Evolutionary conservation across 2,113 vertebrate genomes (phyloP), one percentile per base, ranked within the genome.

Genomic region (Oreocharis arfaki): DNA sequence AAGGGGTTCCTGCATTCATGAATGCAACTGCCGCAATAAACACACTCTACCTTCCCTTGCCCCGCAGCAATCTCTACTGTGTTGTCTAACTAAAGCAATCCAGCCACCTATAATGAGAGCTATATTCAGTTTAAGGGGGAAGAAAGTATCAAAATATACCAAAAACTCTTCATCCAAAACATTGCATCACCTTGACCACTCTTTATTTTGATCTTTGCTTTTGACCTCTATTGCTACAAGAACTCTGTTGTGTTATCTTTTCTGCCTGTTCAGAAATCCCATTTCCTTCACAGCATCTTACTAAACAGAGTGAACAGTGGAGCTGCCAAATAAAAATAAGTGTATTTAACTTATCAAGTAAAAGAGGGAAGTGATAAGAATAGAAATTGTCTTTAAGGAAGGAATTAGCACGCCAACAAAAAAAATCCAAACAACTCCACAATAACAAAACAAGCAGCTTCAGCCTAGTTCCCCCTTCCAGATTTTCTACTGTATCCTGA

Each of bases 1-100:
- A 10, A 47, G 12, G 28, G 19, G 11, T 7, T 49, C 46, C 41
- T 61, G 60, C 60, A 74, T 12, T 42, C 50, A 71, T 6, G 10
- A 53, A 44, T 11, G 60, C 42, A 41, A n/a, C 61, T 64, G 85
- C 52, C 60, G 41, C 10, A 64, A 27, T 5, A 24, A 60, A 56
- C 42, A 16, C 41, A 24, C 33, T 12, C 61, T 42, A 18, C 37
- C 57, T 76, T 56, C 67, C 28, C 37, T 47, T 15, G 16, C 7
- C 14, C 53, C 0, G 0, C 1, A n/a, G 50, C 42, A 28, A 11
- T 18, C 49, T 9, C 11, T 10, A 3, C 68, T 19, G 20, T 16
- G 7, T 7, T 32, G 6, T 7, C 24, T 11, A 52, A 44, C 20
- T 37, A 59, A 46, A 75, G 56, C 20, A 41, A 39, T 10, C n/a